These are phyloP conservation scores for Drosophila prolongata DNA, from an alignment of 2,888 invertebrate genomes.

Conservation along the genomic window DNA sequence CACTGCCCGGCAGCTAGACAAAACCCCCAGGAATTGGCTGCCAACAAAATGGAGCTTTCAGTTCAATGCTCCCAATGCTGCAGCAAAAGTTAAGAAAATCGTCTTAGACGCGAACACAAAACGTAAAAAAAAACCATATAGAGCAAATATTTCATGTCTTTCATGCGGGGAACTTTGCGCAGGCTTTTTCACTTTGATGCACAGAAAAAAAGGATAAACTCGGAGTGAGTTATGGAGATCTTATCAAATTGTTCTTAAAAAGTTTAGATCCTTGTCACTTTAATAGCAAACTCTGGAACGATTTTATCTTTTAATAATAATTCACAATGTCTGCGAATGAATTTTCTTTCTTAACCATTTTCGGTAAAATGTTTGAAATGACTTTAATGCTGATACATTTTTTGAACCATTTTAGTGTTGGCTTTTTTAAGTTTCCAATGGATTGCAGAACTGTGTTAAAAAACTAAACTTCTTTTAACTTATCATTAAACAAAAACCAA, in stretches of 20 bases:
- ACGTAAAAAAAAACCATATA: constrained; percentile 25
- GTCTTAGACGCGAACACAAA: constrained; percentile 50
- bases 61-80: constrained; percentile 70
- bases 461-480: no score
- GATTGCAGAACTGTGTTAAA: no score
- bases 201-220: constrained; percentile 1
- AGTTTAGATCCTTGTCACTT: background rate
- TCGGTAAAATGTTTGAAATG: no score
- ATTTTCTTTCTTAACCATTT: background rate
- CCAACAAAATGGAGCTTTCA: constrained; percentile 60
- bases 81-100: constrained; percentile 70
- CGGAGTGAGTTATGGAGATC: background rate
- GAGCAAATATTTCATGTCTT: constrained; percentile 60
- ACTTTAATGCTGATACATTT: no score
- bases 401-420: no score
- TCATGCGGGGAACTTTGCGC: constrained; percentile 62
- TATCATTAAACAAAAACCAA: no score
- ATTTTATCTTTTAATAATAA: no score
- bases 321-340: no score
- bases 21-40: constrained; percentile 54
- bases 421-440: no score
- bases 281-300: background rate
- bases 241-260: background rate
- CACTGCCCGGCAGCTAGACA: constrained; percentile 41
- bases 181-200: constrained; percentile 60